Percentiles rank a stretch among this genome's conserved stretches.
Evolutionary conservation across 23 tunicate species (phyloP).

Genomic region (Ciona savignyi): DNA sequence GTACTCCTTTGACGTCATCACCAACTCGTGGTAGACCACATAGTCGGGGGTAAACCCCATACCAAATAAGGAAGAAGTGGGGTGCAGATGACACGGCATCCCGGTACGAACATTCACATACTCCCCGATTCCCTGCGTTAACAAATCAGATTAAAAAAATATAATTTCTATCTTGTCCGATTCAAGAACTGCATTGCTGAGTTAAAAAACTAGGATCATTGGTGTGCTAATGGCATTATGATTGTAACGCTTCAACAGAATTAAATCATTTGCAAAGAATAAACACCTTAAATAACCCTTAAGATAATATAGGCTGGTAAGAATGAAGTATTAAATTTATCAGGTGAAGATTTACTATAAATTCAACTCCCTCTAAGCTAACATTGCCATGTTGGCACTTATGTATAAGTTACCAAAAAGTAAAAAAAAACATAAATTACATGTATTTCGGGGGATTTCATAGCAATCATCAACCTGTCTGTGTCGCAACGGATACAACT

Average conservation of each 20-base stretch:
- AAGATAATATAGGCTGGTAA: too few relatives aligned
- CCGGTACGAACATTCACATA: constrained; percentile 98
- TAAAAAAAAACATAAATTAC: too few relatives aligned
- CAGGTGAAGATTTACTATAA: too few relatives aligned
- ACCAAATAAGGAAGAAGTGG: constrained; percentile 95
- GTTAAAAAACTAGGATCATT: neutral
- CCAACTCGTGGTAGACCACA: constrained; percentile 98
- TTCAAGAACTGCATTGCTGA: neutral
- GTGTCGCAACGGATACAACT: too few relatives aligned
- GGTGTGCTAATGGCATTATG: neutral
- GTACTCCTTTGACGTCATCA: constrained; percentile 98
- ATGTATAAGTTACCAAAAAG: too few relatives aligned
- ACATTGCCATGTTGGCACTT: constrained; percentile 1
- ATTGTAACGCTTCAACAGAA: too few relatives aligned
- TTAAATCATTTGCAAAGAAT: too few relatives aligned
- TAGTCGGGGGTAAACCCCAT: constrained; percentile 99
- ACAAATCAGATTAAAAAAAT: neutral
- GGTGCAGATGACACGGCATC: constrained; percentile 99
- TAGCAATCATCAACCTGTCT: too few relatives aligned
- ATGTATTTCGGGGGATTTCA: too few relatives aligned
- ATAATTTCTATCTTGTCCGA: neutral
- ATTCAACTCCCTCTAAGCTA: neutral
- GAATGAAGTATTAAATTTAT: too few relatives aligned
- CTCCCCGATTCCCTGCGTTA: constrained; percentile 96
- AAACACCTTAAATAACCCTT: too few relatives aligned